A percentile compares a stretch with the other conserved stretches of the same genome.
Evolutionary conservation across 2,113 vertebrate species (phyloP).

Genomic region (Chaetorhynchus papuensis): DNA sequence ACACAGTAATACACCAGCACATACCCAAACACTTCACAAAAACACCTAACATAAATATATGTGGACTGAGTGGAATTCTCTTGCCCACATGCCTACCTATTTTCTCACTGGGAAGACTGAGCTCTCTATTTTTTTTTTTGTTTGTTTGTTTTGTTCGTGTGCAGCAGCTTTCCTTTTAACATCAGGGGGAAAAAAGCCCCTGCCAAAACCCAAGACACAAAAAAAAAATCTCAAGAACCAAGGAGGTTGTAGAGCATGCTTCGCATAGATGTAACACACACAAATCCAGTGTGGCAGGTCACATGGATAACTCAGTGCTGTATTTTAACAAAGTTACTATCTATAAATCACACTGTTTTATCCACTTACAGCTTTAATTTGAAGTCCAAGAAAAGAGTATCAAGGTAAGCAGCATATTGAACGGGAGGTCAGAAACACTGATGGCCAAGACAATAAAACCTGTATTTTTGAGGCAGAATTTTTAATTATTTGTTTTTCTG

Average conservation of each 20-base stretch:
- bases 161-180: background rate
- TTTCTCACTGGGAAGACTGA: background rate
- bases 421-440: background rate
- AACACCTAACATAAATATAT: accelerated
- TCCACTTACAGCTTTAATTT: background rate
- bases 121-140: background rate
- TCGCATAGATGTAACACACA: background rate
- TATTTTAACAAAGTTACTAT: background rate
- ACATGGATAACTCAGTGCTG: background rate
- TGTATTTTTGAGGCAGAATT: background rate
- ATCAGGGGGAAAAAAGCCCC: accelerated
- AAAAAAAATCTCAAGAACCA: background rate
- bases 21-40: background rate
- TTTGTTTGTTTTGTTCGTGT: background rate
- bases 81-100: background rate
- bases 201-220: background rate
- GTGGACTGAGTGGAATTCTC: background rate
- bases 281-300: background rate
- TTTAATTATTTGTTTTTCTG: background rate
- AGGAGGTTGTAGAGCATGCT: background rate
- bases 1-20: background rate
- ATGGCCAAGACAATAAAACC: background rate
- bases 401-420: background rate
- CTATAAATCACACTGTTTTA: background rate
- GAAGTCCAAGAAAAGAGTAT: background rate